Conservation (phyloP, 92 coral and sea anemone genomes). For the Muricea muricata region DNA sequence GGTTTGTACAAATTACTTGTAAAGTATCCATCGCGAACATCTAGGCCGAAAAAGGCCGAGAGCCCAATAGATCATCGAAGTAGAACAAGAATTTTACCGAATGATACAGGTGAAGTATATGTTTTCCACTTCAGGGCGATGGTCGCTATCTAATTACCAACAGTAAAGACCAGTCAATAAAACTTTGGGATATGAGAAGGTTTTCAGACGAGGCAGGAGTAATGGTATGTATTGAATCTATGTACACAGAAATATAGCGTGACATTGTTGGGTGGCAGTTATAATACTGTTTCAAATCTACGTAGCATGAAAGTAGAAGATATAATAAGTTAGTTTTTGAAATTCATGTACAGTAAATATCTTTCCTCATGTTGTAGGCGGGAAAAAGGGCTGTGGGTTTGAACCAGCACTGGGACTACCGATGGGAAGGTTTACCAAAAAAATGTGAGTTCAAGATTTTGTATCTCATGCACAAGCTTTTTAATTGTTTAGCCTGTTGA, state of each 20-base stretch:
- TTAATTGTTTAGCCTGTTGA: no score
- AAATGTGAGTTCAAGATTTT: constrained; percentile 77
- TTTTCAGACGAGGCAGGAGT: constrained; percentile 76
- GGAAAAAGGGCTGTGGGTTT: constrained; percentile 74
- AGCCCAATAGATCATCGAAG: no score
- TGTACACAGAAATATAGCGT: no score
- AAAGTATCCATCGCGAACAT: no score
- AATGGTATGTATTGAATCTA: constrained; percentile 48
- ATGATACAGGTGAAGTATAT: no score
- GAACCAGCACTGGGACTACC: constrained; percentile 87
- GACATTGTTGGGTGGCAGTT: no score
- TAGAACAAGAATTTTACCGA: no score
- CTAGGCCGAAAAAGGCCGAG: no score
- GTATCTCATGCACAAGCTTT: no score
- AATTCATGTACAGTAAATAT: not conserved
- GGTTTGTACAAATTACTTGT: constrained; percentile 43
- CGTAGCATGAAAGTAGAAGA: no score
- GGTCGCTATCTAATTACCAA: constrained; percentile 91
- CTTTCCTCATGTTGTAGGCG: constrained; percentile 50
- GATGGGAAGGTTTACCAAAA: constrained; percentile 89
- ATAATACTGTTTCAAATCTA: no score
- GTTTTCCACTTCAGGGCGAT: constrained; percentile 74
- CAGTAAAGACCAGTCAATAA: constrained; percentile 94
- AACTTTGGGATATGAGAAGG: constrained; percentile 94
- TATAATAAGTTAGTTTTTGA: no score